Evolutionary conservation across 2,113 vertebrate genomes (phyloP).

Genomic region (Tragulus kanchil): DNA sequence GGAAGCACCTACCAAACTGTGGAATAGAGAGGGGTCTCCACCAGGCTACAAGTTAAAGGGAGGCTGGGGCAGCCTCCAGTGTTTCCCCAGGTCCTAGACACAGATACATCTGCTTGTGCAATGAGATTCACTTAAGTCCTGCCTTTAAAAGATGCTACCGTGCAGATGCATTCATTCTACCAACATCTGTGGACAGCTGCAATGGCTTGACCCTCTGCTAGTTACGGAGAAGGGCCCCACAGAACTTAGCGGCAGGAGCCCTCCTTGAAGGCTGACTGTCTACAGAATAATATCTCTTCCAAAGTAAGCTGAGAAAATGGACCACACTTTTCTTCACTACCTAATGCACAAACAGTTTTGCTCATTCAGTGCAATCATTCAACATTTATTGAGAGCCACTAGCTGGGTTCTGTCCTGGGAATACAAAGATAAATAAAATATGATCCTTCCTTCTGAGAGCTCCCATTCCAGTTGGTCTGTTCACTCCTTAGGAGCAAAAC

Average conservation of each 20-base stretch:
- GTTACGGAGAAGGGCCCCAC: not conserved
- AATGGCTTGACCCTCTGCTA: not conserved
- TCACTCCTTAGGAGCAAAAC: not conserved
- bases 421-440: conserved; percentile 4
- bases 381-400: not conserved
- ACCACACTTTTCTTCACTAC: not conserved
- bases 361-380: not conserved
- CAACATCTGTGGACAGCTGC: not conserved
- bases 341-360: not conserved
- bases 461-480: not conserved
- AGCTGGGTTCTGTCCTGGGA: not conserved
- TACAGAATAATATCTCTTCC: not conserved
- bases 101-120: not conserved
- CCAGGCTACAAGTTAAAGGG: not conserved
- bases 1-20: not conserved
- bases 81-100: not conserved
- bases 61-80: not conserved
- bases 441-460: not conserved
- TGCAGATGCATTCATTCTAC: not conserved
- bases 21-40: not conserved
- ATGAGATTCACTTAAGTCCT: not conserved
- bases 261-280: not conserved
- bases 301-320: not conserved
- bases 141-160: not conserved
- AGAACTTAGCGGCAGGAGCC: not conserved